phyloP scores from a whole-genome alignment of 2,113 vertebrate species.

The Limanda limanda region DNA sequence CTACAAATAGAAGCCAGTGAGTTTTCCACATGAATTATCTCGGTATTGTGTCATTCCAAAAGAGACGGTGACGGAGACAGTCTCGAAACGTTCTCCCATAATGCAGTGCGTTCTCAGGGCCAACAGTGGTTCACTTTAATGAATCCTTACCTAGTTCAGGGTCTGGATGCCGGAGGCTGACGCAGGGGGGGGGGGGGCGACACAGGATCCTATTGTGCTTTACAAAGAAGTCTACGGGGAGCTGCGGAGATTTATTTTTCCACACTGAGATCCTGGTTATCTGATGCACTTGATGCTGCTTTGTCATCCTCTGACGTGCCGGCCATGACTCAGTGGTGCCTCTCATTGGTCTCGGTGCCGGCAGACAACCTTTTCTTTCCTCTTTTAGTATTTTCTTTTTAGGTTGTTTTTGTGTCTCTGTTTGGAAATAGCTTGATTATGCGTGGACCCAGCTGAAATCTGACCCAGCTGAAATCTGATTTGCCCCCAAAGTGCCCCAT shows the following conservation, averaged over 20 bases:
- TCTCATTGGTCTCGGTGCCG: constrained; percentile 22
- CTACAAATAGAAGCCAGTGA: constrained; percentile 38
- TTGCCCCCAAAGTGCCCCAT: background rate
- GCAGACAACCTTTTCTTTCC: background rate
- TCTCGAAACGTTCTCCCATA: constrained; percentile 14
- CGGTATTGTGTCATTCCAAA: constrained; percentile 1
- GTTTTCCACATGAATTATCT: constrained; percentile 30
- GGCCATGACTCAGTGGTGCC: constrained; percentile 83
- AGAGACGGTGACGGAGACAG: background rate
- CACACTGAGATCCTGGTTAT: constrained; percentile 17
- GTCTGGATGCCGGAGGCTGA: constrained; percentile 41
- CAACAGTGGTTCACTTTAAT: background rate
- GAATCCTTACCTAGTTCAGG: constrained; percentile 45
- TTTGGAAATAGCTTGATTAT: background rate
- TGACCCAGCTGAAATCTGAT: background rate
- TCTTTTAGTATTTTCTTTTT: background rate
- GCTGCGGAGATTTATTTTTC: constrained; percentile 43
- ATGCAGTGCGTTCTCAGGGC: background rate
- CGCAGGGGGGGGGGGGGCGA: constrained; percentile 52
- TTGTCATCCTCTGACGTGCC: constrained; percentile 80
- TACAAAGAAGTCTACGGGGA: constrained; percentile 50
- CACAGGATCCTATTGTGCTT: constrained; percentile 55
- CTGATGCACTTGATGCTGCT: constrained; percentile 61
- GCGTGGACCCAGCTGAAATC: background rate
- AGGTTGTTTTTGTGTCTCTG: background rate